A percentile compares a stretch with the other conserved stretches of the same genome.
Conservation (phyloP, 1,140 invertebrate genomes). For the Brachionus paranguensis region DNA sequence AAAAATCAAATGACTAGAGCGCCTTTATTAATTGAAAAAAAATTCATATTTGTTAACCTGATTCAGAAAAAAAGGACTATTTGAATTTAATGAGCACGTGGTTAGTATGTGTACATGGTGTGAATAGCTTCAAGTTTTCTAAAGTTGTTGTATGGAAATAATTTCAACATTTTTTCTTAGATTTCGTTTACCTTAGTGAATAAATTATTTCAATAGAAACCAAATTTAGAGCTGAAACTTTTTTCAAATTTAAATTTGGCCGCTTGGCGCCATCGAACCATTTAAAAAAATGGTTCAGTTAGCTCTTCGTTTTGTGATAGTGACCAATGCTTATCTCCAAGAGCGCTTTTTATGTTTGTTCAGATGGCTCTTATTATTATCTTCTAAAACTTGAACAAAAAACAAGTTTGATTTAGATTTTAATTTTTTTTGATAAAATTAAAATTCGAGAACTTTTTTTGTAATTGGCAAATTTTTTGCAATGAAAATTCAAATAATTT, state of each 20-base stretch:
- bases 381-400: too few relatives aligned
- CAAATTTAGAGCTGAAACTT: not conserved
- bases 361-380: not conserved
- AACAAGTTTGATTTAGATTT: too few relatives aligned
- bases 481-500: too few relatives aligned
- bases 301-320: not conserved
- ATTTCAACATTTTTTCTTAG: not conserved
- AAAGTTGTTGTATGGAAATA: not conserved
- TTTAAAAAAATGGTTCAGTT: not conserved
- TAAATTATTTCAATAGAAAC: conserved; percentile 32
- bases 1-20: not conserved
- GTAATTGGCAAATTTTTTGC: too few relatives aligned
- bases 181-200: conserved; percentile 2
- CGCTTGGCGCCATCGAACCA: not conserved
- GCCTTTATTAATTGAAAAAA: not conserved
- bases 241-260: not conserved
- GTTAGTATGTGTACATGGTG: not conserved
- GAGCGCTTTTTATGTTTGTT: not conserved
- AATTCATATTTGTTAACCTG: not conserved
- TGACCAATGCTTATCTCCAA: not conserved
- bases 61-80: not conserved
- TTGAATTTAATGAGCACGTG: not conserved
- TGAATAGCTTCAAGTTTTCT: not conserved
- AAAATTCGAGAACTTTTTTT: too few relatives aligned
- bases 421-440: too few relatives aligned